Base-by-base conservation (phyloP, 2,113 vertebrate species). In the Entelurus aequoreus region DNA sequence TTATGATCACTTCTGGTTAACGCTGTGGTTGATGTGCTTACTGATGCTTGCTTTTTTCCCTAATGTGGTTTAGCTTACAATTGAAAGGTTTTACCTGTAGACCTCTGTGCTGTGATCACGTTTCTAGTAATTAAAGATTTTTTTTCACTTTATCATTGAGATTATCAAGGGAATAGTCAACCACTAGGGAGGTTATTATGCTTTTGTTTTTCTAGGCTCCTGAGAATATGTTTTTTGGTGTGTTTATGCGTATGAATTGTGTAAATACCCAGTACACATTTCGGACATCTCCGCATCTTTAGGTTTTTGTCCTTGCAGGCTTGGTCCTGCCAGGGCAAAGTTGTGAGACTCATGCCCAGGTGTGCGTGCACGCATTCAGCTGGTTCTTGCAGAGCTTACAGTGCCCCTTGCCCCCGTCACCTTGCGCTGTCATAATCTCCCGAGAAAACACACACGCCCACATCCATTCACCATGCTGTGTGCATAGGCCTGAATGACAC, bases 401-500 rank as follows among this genome's bases (percentile, higher is more conserved):
- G 60, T 74, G 70, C 56, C 77, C 67, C 69, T 63, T 71, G 68
- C 40, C 66, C 61, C 37, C 55, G 42, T 57, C 68, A 44, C 65
- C 54, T 56, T 66, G 44, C 73, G 62, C 62, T 71, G 77, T 70
- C 77, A 69, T 47, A 62, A 64, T 84, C 84, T 76, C 81, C 57
- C 15, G 74, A 75, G 78, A 76, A 59, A 65, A 68, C 55, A 60
- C 60, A 60, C 54, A 60, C 66, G 60, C 81, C 67, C 70, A 69
- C 74, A 81, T 66, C 66, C 72, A 75, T 72, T 77, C 69, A 72
- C 75, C 75, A 60, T 56, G 72, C 83, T 69, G 72, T 84, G 84
- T 81, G 81, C 80, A 79, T 73, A 62, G 76, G 68, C 77, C 75
- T 83, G 83, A 80, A 82, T 82, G 84, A 85, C 87, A 77, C 72